Conservation (phyloP, 64 coral and sea anemone genomes). For the Stichodactyla mertensii region DNA sequence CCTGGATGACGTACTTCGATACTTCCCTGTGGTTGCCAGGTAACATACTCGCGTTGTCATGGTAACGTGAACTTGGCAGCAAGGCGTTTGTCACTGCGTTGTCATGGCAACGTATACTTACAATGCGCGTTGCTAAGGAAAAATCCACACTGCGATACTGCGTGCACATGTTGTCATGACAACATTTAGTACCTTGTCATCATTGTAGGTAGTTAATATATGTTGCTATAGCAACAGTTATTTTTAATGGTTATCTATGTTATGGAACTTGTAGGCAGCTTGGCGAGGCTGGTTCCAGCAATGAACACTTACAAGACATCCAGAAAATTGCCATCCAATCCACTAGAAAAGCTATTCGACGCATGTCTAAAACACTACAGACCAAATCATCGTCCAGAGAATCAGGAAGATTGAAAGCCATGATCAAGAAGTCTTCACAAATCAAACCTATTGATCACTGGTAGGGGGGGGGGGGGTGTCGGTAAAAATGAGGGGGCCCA, state of each 20-base stretch:
- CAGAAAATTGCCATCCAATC: slow-evolving; percentile 57
- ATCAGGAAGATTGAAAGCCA: not conserved
- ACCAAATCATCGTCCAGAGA: not conserved
- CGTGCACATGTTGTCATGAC: no score
- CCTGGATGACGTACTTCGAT: slow-evolving; percentile 60
- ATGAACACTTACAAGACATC: slow-evolving; percentile 46
- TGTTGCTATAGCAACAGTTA: not conserved
- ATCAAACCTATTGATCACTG: not conserved
- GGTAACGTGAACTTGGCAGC: not conserved
- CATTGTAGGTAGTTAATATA: no score
- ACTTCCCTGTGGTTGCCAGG: slow-evolving; percentile 61
- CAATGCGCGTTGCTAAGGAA: no score
- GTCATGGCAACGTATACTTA: not conserved
- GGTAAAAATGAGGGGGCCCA: no score
- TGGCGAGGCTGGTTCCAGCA: slow-evolving; percentile 46
- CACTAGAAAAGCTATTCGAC: slow-evolving; percentile 49
- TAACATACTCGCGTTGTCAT: not conserved
- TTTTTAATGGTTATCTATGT: not conserved
- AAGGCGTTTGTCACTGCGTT: no score
- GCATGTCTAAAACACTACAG: slow-evolving; percentile 25
- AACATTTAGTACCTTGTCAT: no score
- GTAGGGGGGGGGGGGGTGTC: not conserved
- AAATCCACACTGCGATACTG: no score
- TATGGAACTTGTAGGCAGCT: slow-evolving; percentile 49
- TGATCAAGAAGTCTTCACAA: not conserved